Conservation (phyloP, 1,140 invertebrate species). For the Frieseomelitta varia region DNA sequence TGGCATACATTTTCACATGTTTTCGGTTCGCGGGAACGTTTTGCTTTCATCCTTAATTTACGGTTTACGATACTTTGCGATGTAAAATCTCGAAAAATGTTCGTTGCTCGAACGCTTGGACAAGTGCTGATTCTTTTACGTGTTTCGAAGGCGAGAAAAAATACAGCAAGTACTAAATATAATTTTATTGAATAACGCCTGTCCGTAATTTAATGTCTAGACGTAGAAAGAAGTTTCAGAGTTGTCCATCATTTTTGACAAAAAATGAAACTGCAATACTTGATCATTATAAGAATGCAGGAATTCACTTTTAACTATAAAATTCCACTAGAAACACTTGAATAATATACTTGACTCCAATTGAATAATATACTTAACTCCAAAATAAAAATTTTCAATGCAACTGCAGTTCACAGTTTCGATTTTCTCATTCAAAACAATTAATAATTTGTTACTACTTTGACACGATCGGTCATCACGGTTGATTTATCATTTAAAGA, state of each 20-base stretch:
- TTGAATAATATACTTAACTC: neutral
- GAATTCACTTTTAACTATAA: neutral
- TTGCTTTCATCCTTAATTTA: slow-evolving; percentile 19
- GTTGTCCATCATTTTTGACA: neutral
- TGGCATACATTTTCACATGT: slow-evolving; percentile 50
- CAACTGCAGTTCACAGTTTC: neutral
- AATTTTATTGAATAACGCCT: neutral
- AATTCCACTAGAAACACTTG: neutral
- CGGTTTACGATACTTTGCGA: neutral
- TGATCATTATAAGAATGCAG: too few species aligned
- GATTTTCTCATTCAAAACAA: neutral
- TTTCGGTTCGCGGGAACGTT: slow-evolving; percentile 50
- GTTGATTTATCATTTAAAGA: too few species aligned
- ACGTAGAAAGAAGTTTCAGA: neutral
- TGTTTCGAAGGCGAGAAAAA: neutral
- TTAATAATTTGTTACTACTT: neutral
- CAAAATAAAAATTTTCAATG: neutral
- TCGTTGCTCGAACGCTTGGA: neutral
- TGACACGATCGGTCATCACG: neutral
- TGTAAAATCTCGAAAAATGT: neutral
- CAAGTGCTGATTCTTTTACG: neutral
- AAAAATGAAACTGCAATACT: neutral
- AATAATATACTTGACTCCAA: neutral
- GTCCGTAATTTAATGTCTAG: neutral
- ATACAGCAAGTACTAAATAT: neutral